These are phyloP conservation scores for Trachelus troglodyta DNA, from an alignment of 2,888 invertebrate species.

Conservation along the genomic window DNA sequence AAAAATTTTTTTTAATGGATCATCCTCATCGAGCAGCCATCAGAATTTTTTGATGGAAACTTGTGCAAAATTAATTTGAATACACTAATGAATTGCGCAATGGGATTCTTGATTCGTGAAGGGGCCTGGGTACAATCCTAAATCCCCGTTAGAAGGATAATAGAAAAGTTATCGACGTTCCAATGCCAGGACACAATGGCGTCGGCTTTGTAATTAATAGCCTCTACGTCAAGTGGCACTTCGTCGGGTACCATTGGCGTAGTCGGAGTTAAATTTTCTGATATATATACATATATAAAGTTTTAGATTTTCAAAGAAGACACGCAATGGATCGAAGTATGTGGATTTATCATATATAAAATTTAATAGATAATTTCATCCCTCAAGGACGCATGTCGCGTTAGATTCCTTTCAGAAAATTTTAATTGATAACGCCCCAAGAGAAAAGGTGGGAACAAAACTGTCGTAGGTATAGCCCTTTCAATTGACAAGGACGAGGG, in stretches of 20 bases:
- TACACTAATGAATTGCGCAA: not conserved
- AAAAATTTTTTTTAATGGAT: slow-evolving; percentile 1
- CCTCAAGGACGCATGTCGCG: not conserved
- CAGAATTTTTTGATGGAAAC: not conserved
- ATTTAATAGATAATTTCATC: not conserved
- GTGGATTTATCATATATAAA: not conserved
- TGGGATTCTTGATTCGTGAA: not conserved
- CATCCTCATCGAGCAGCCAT: no score
- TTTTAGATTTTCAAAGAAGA: not conserved
- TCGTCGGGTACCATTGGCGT: slow-evolving; percentile 24
- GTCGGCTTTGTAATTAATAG: slow-evolving; percentile 50
- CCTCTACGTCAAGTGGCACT: slow-evolving; percentile 27
- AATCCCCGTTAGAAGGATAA: slow-evolving; percentile 48
- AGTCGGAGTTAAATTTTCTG: not conserved
- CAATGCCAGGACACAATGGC: slow-evolving; percentile 30
- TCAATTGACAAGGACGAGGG: slow-evolving; percentile 3
- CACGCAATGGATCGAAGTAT: not conserved
- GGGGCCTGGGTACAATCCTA: slow-evolving; percentile 17
- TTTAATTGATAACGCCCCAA: not conserved
- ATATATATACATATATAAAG: not conserved
- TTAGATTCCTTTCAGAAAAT: not conserved
- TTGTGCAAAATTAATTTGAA: not conserved
- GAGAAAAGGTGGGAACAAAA: not conserved
- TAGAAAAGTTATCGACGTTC: slow-evolving; percentile 51
- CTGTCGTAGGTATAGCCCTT: not conserved